Conservation (phyloP, 2,888 invertebrate species). For the Gibbula magus region DNA sequence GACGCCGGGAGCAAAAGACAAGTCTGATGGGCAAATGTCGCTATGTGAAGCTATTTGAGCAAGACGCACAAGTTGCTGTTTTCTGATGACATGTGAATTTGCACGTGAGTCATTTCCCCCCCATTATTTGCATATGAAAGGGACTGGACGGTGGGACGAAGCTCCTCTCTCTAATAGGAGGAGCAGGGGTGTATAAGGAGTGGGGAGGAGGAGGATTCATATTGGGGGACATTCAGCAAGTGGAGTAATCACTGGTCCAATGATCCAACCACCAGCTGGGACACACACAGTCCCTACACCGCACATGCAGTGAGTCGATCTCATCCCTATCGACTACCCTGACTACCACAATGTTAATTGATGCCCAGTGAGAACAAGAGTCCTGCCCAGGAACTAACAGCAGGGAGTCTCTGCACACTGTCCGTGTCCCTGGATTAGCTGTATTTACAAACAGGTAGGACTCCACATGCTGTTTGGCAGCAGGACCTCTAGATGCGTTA, state of each 20-base stretch:
- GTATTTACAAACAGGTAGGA: too few relatives aligned
- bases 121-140: constrained; percentile 5
- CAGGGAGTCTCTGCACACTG: too few relatives aligned
- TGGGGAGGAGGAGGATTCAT: background rate
- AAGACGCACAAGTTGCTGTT: background rate
- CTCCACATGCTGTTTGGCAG: too few relatives aligned
- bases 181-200: background rate
- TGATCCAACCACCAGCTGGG: background rate
- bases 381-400: too few relatives aligned
- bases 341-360: constrained; percentile 11
- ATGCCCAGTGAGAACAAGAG: background rate
- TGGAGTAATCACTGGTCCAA: background rate
- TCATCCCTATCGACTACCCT: background rate
- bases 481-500: too few relatives aligned
- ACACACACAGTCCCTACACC: background rate
- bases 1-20: background rate
- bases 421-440: too few relatives aligned
- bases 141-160: background rate
- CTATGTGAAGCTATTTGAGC: background rate
- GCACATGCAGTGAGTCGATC: background rate
- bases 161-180: background rate
- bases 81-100: background rate
- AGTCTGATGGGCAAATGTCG: background rate
- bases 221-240: background rate
- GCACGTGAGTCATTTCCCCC: background rate